phyloP scores from a whole-genome alignment of 2,113 vertebrate species.

The Recurvirostra avosetta region DNA sequence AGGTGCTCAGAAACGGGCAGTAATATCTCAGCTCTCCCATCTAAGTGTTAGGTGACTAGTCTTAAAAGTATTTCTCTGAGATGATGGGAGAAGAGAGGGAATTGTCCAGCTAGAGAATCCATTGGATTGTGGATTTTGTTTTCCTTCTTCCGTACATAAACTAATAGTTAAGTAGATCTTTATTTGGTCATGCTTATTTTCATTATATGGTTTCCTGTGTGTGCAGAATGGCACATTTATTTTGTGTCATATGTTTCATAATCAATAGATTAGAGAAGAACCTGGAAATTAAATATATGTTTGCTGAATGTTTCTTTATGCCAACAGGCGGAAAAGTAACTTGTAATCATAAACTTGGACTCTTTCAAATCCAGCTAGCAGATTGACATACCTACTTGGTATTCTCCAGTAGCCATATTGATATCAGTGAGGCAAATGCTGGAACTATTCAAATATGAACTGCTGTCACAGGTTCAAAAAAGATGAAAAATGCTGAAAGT shows the following conservation, averaged over 20 bases:
- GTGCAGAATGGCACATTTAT: background rate
- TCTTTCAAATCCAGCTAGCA: background rate
- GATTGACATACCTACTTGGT: background rate
- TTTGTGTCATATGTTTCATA: background rate
- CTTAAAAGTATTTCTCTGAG: background rate
- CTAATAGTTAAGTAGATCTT: background rate
- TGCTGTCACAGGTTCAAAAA: background rate
- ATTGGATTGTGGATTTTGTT: background rate
- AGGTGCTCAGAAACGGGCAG: accelerated
- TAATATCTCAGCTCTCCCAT: background rate
- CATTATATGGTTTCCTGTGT: background rate
- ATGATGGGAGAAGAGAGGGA: background rate
- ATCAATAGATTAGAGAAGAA: background rate
- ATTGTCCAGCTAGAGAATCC: background rate
- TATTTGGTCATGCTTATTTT: background rate
- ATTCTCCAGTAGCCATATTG: background rate
- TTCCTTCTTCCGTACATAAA: background rate
- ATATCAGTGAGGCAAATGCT: background rate
- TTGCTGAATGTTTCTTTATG: background rate
- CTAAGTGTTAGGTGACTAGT: background rate
- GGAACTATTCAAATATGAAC: background rate
- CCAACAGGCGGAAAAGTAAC: background rate
- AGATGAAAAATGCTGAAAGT: background rate
- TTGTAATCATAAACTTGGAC: background rate
- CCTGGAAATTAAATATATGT: background rate